Evolutionary conservation across 1,140 invertebrate genomes (phyloP), one percentile per base, ranked within the genome.

Genomic region (Ceratosolen fusciceps): DNA sequence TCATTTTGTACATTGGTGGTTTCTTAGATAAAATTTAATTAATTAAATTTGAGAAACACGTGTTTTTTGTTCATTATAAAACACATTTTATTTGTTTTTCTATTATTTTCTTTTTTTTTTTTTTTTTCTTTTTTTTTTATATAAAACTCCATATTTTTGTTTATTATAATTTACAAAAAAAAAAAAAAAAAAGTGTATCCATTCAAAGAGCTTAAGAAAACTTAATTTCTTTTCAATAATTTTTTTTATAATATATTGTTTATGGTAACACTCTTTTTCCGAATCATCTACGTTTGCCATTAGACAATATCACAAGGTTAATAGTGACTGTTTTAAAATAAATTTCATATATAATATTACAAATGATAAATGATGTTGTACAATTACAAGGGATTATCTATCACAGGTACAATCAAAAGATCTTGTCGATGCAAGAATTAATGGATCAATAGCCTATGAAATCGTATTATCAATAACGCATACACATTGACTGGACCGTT

Each of bases 1-100:
- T 89, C 83, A 87, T 82, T 88, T 89, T 89, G 87, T 89, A 89
- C 88, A 87, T 86, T n/a, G 85, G 75, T 82, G 67, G 67, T 80
- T 81, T 76, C 58, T 68, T 80, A 78, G 65, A 80, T 82, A 80
- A 82, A 77, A 74, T 70, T 62, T 60, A 80, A 79, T 70, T 58
- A 70, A 82, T 43, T 79, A 67, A 74, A 81, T 71, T 34, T 79
- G 26, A 68, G 43, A 52, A 68, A 56, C 21, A 56, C n/a, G n/a
- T n/a, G 5, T 60, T 52, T 9, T 71, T 65, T 79, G 37, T 49
- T 80, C 37, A 74, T 79, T 79, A 56, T 47, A 74, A 67, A 80
- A 68, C 8, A 74, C 26, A 29, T 52, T 65, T 74, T n/a, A n/a
- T n/a, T n/a, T n/a, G n/a, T n/a, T n/a, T n/a, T n/a, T n/a, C n/a